These are phyloP conservation scores for Platalea minor DNA, from an alignment of 2,797 vertebrate genomes.

Conservation along the genomic window DNA sequence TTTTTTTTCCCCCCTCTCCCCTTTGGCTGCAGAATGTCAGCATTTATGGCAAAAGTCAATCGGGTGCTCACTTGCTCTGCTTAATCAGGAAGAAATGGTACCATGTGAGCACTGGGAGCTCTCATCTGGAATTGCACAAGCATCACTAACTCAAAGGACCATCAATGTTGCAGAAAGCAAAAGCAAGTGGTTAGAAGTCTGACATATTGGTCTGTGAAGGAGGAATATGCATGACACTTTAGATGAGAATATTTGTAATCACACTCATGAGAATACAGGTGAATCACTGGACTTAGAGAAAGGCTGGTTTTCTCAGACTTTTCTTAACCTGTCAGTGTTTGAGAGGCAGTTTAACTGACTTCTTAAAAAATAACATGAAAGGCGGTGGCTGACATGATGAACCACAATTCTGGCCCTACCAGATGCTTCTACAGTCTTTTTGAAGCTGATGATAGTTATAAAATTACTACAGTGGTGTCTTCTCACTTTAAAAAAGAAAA, in stretches of 20 bases:
- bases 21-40: slow-evolving; percentile 74
- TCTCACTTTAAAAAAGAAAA: not conserved
- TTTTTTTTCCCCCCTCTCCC: not conserved
- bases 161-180: slow-evolving; percentile 52
- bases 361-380: not conserved
- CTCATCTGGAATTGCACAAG: slow-evolving; percentile 62
- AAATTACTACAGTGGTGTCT: not conserved
- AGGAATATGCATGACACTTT: not conserved
- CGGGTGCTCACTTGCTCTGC: slow-evolving; percentile 75
- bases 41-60: slow-evolving; percentile 78
- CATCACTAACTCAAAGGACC: slow-evolving; percentile 63
- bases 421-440: not conserved
- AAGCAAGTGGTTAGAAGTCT: slow-evolving; percentile 1
- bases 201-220: not conserved
- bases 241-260: not conserved
- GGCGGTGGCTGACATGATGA: not conserved
- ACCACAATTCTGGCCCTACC: not conserved
- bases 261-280: not conserved
- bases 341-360: not conserved
- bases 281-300: not conserved
- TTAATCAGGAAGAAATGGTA: slow-evolving; percentile 76
- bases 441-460: not conserved
- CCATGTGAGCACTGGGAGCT: slow-evolving; percentile 63
- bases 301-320: not conserved
- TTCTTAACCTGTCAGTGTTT: not conserved